Base-by-base conservation (phyloP, 2,888 invertebrate genomes). In the Odontothrips loti region DNA sequence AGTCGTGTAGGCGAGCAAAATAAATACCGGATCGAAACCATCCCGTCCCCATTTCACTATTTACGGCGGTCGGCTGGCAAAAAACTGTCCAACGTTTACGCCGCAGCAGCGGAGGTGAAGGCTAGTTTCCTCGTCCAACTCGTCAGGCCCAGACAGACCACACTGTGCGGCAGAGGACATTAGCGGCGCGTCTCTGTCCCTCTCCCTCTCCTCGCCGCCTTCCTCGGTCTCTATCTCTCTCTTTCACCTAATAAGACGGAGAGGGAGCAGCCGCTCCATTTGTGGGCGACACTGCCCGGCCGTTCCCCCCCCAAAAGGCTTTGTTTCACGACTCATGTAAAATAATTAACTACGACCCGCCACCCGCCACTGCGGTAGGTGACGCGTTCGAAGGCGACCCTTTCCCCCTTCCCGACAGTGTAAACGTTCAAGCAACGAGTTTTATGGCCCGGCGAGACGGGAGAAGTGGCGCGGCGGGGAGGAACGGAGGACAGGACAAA, bases 301-400 rank as follows among this genome's bases (percentile, higher is more conserved):
- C 51, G 51, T 12, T 10, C 6, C 58, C 58, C 17, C 58, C 6
- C 58, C 27, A 27, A 27, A 27, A 4, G 68, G 23, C 27, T 23
- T 23, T 75, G 68, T 75, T 27, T 27, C 68, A 12, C 68, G 68
- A 75, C 68, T 75, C 68, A 75, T 27, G 68, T 75, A 27, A 75
- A 75, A 75, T 75, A 75, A 75, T 75, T 75, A 75, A 75, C 68
- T 75, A 43, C 34, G 58, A 6, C 58, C 58, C 58, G 10, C 15
- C 58, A 11, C 6, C 58, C 58, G 68, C 11, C 23, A 12, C 68
- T 75, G 68, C 68, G 68, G 68, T 75, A 75, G 68, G 68, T 75
- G 68, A 75, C 58, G 58, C 51, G 51, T 12, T 20, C 51, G 58
- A n/a, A n/a, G n/a, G n/a, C n/a, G n/a, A 20, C 58, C 17, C 58